These are phyloP conservation scores for Epinephelus lanceolatus DNA, from an alignment of 2,113 vertebrate genomes.

Conservation along the genomic window DNA sequence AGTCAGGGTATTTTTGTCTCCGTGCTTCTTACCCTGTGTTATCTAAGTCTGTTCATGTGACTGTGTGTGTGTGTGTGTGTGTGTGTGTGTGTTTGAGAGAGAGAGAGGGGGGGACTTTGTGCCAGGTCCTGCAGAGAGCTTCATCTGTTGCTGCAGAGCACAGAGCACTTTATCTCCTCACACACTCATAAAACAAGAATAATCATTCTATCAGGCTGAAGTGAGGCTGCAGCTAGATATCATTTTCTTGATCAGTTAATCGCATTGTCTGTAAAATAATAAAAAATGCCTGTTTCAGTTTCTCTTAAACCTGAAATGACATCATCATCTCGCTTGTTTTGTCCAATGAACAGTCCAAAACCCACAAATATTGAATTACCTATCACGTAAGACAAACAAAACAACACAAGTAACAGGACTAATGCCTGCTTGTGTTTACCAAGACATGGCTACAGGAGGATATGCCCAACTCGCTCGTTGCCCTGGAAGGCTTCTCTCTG, in stretches of 20 bases:
- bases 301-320: background rate
- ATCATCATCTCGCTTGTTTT: background rate
- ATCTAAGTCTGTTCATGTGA: conserved; percentile 47
- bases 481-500: too few species aligned
- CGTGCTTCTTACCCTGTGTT: conserved; percentile 34
- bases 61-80: background rate
- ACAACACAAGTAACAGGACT: too few species aligned
- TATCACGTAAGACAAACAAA: too few species aligned
- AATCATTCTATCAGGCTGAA: conserved; percentile 32
- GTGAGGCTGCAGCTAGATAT: background rate
- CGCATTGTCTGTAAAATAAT: background rate
- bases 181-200: conserved; percentile 22
- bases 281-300: background rate
- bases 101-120: conserved; percentile 22
- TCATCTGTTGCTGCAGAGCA: conserved; percentile 74
- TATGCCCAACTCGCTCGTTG: too few species aligned
- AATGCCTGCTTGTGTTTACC: too few species aligned
- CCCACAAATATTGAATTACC: background rate
- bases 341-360: background rate
- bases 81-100: background rate
- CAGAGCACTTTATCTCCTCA: conserved; percentile 24
- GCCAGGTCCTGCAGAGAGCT: conserved; percentile 75
- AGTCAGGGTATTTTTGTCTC: conserved; percentile 33
- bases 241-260: background rate
- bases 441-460: too few species aligned